Percentiles rank a stretch among this genome's conserved stretches.
phyloP scores from a whole-genome alignment of 1,140 invertebrate genomes.

The Holcopasites calliopsidis region DNA sequence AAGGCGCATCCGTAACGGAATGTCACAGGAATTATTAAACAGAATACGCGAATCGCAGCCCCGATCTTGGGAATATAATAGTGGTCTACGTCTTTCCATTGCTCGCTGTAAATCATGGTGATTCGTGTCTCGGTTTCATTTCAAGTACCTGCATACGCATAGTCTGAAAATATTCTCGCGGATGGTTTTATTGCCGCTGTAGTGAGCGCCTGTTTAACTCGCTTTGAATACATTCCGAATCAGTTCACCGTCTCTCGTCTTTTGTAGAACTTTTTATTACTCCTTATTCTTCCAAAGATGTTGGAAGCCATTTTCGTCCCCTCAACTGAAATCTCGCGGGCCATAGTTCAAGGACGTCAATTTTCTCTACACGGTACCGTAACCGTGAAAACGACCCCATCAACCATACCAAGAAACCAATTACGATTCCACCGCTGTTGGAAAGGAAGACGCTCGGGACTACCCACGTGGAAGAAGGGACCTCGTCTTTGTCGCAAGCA shows the following conservation, averaged over 20 bases:
- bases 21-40: conserved; percentile 55
- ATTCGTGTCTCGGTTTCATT: neutral
- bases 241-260: no score
- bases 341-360: conserved; percentile 14
- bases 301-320: no score
- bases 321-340: no score
- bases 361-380: conserved; percentile 4
- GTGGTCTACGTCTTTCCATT: neutral
- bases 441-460: conserved; percentile 27
- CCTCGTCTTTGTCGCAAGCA: conserved; percentile 15
- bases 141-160: neutral
- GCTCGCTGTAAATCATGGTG: neutral
- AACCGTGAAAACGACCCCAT: conserved; percentile 29
- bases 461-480: conserved; percentile 33
- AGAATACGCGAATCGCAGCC: neutral
- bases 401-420: conserved; percentile 53
- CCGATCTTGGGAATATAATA: conserved; percentile 14
- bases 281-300: no score
- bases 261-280: no score
- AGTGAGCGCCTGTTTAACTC: no score
- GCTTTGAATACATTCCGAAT: no score
- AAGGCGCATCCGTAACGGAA: conserved; percentile 46
- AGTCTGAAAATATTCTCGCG: no score
- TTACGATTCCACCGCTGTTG: conserved; percentile 55
- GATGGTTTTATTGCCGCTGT: no score